Base-by-base conservation (phyloP, 1,140 invertebrate species). In the Diploscapter pachys region DNA sequence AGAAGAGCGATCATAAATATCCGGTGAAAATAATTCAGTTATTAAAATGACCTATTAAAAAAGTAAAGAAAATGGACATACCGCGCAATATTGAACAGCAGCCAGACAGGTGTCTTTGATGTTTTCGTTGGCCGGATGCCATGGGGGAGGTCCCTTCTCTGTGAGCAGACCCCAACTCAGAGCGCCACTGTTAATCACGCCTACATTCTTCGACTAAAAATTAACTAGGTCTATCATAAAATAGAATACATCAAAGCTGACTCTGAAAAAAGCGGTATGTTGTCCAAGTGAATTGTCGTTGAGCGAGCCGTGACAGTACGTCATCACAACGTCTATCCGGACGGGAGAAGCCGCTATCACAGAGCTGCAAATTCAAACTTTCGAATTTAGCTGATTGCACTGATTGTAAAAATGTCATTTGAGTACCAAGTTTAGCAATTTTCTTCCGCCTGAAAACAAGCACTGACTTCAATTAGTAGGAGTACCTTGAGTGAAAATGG, bases 131-230 rank as follows among this genome's bases (percentile, higher is more conserved):
- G 92, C 92, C 31, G 92, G 92, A 88, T 96, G 94, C 94, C 94
- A 96, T 0, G 81, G 75, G 72, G 90, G 91, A 1, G 93, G 91
- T 0, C 92, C 92, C 56, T 83, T 82, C 85, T 90, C 91, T 6
- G 92, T 91, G 31, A 95, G 87, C 9, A 96, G 87, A 6, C 93
- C 92, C 92, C 95, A 91, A 2, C 89, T 90, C 31, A 92, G 90
- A 3, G 90, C 88, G 0, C 92, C 90, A 3, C 93, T 93, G 87
- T 92, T 93, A 49, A 96, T 90, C 13, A 96, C 87, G 49, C 92
- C 93, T 8, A 96, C 82, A 71, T 90, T 89, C 78, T 89, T 89
- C 62, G 87, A 86, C 91, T 93, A 81, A 51, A 88, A 86, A 65
- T 59, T 8, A 69, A 8, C 11, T 57, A 59, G 9, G 11, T 69